A percentile compares a stretch with the other conserved stretches of the same genome.
These are phyloP conservation scores for Silurus lanzhouensis DNA, from an alignment of 2,797 vertebrate species.

Conservation along the genomic window DNA sequence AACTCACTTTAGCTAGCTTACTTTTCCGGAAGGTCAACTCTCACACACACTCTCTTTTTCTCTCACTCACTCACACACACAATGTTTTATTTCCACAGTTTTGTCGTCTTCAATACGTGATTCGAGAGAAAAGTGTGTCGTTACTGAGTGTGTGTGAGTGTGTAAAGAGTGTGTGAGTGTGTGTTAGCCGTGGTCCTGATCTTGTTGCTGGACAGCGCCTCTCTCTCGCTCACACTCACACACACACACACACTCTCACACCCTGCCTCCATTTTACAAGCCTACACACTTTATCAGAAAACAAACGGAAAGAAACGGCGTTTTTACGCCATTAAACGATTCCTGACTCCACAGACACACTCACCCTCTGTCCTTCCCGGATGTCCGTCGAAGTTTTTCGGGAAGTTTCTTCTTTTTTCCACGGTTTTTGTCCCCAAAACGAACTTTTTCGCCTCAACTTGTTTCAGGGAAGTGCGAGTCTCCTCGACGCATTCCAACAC, in stretches of 20 bases:
- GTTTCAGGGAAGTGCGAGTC: constrained; percentile 63
- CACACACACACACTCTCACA: constrained; percentile 52
- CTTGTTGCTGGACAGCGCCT: constrained; percentile 83
- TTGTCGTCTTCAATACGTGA: background rate
- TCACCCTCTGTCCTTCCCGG: constrained; percentile 21
- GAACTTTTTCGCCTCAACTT: constrained; percentile 35
- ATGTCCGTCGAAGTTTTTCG: constrained; percentile 8
- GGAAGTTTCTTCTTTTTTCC: background rate
- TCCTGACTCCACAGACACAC: background rate
- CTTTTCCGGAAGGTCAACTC: constrained; percentile 61
- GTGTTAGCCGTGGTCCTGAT: constrained; percentile 79
- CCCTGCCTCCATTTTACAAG: constrained; percentile 73
- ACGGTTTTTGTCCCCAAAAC: background rate
- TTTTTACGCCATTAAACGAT: background rate
- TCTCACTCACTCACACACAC: no score
- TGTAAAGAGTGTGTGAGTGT: constrained; percentile 33
- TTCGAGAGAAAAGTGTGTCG: background rate
- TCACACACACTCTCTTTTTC: no score
- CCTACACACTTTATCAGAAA: background rate
- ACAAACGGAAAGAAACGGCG: background rate
- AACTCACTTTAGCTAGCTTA: constrained; percentile 26
- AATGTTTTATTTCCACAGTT: background rate
- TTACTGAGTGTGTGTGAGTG: background rate
- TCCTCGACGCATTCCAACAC: constrained; percentile 79
- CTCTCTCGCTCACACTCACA: constrained; percentile 51